Conservation (phyloP, 2,797 vertebrate species). For the Brotula barbata region DNA sequence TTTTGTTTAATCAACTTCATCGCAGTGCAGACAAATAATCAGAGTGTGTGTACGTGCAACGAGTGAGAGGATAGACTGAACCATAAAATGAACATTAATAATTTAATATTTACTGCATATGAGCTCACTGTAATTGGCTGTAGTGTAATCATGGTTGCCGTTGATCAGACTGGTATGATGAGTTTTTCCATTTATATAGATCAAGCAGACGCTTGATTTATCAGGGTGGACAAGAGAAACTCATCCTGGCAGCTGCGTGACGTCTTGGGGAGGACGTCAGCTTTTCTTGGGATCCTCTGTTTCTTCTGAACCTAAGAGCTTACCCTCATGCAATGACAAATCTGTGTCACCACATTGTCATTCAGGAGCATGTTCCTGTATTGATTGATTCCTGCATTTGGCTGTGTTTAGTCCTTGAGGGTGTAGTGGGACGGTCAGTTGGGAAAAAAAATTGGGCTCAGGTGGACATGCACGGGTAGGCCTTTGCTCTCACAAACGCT, state of each 20-base stretch:
- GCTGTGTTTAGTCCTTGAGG: slow-evolving; percentile 5
- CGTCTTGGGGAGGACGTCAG: slow-evolving; percentile 49
- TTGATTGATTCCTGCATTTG: slow-evolving; percentile 1
- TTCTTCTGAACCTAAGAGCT: not conserved
- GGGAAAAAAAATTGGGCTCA: slow-evolving; percentile 29
- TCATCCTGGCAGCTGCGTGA: slow-evolving; percentile 51
- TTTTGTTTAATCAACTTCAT: no score
- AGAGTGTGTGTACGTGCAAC: no score
- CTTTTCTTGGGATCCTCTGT: no score
- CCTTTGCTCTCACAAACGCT: slow-evolving; percentile 14
- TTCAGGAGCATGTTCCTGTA: not conserved
- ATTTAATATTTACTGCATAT: no score
- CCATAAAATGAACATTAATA: no score
- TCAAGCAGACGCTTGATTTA: slow-evolving; percentile 34
- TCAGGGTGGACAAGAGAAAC: slow-evolving; percentile 57
- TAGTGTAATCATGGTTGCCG: no score
- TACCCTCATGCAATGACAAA: not conserved
- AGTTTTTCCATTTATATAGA: no score
- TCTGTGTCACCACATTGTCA: slow-evolving; percentile 1
- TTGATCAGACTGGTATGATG: no score
- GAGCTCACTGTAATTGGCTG: no score
- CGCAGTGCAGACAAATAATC: no score
- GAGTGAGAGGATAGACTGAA: no score
- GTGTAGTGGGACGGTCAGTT: not conserved
- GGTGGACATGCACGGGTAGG: slow-evolving; percentile 22